Evolutionary conservation across 2,113 vertebrate genomes (phyloP).

Genomic region (Apeltes quadracus): DNA sequence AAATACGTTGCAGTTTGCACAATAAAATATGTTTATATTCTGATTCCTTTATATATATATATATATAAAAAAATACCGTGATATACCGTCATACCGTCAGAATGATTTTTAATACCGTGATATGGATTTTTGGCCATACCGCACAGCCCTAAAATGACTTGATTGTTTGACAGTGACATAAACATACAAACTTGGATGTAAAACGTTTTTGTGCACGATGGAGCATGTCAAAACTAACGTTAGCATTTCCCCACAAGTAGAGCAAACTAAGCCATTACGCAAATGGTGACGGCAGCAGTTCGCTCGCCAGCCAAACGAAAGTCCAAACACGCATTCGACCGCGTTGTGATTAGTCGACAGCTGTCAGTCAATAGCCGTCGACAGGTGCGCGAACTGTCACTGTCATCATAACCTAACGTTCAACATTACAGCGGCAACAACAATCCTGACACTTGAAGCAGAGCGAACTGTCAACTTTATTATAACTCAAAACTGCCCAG

Average conservation of each 20-base stretch:
- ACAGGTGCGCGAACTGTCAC: conserved; percentile 52
- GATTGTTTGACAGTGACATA: no score
- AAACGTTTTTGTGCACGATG: no score
- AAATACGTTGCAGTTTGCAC: no score
- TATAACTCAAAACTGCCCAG: not conserved
- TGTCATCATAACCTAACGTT: conserved; percentile 26
- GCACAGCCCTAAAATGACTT: no score
- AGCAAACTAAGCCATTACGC: not conserved
- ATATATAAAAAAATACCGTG: no score
- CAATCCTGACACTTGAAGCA: not conserved
- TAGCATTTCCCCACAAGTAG: not conserved
- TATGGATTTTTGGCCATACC: no score
- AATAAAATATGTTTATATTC: no score
- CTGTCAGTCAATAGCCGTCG: conserved; percentile 50
- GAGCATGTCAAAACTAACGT: not conserved
- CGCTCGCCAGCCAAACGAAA: not conserved
- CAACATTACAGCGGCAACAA: not conserved
- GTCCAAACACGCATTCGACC: not conserved
- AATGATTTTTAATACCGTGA: no score
- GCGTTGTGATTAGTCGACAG: conserved; percentile 8
- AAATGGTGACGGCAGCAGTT: not conserved
- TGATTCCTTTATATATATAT: no score
- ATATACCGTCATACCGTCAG: no score
- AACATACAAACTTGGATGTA: no score
- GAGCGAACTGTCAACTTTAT: not conserved